These are phyloP conservation scores for Rhombomys opimus DNA, from an alignment of 2,113 vertebrate species.

Conservation along the genomic window DNA sequence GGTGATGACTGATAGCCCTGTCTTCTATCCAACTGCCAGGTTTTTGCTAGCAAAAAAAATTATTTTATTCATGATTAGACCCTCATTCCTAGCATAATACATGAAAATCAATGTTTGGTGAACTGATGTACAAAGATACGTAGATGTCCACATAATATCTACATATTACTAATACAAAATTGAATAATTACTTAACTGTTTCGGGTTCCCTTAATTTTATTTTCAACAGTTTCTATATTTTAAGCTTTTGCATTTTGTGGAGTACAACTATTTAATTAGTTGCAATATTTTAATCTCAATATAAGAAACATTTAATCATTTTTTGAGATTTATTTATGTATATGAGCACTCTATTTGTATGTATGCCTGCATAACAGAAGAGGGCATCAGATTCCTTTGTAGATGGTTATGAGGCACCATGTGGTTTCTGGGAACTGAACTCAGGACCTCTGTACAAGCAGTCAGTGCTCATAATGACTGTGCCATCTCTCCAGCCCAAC, in stretches of 20 bases:
- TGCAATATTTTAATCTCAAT: background rate
- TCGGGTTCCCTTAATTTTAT: constrained; percentile 5
- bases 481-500: background rate
- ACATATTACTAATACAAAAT: background rate
- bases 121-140: constrained; percentile 10
- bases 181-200: background rate
- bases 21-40: background rate
- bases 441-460: background rate
- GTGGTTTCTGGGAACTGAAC: background rate
- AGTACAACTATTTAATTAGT: background rate
- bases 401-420: background rate
- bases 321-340: background rate
- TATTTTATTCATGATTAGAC: background rate
- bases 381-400: background rate
- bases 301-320: background rate
- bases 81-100: background rate
- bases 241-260: constrained; percentile 35
- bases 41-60: background rate
- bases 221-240: constrained; percentile 33
- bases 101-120: constrained; percentile 42
- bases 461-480: background rate
- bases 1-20: background rate
- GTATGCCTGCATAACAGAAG: background rate
- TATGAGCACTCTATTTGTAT: background rate
- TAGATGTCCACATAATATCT: background rate